Evolutionary conservation across 2,797 vertebrate species (phyloP), one percentile per base, ranked within the genome.

Genomic region (Rhodeus uyekii): DNA sequence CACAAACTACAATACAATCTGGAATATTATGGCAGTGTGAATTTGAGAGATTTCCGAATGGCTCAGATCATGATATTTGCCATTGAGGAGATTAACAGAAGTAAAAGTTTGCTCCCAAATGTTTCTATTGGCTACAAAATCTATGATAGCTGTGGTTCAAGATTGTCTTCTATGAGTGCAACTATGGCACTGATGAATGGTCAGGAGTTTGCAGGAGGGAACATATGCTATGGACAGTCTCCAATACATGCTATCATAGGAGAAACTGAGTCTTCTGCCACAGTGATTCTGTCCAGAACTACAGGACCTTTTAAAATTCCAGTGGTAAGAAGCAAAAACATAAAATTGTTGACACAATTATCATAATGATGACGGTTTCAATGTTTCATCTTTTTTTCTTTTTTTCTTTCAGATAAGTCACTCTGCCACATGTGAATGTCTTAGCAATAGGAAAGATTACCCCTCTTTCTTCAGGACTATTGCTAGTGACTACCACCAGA

Each of bases 51-150:
- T 82, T 92, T 95, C 73, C 90, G 93, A 65, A 92, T 93, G 88
- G 93, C 93, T 5, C 93, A 95, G 81, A 92, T 92, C 0, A 92
- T 94, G 92, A 93, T 94, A 38, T 95, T 93, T 87, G 91, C 93
- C 65, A 92, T 94, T 36, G 88, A 93, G 58, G 93, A 95, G 90
- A 95, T 95, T 67, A 94, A 95, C 87, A 89, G 83, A 80, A 92
- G 81, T 84, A 80, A 80, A 38, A 61, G 39, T 73, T 84, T 94
- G 82, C 94, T 95, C 29, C 91, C 92, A 0, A 92, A 92, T 83
- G 84, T 94, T 38, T 89, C 92, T 6, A 85, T 95, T 2, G 94
- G 94, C 29, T 95, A 94, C 48, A 91, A 90, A 53, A 93, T 95
- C 81, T 94, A 93, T 84, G 94, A 95, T 86, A 94, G 89, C 60